Conservation (phyloP, 2,113 vertebrate species). For the Dicaeum eximium region DNA sequence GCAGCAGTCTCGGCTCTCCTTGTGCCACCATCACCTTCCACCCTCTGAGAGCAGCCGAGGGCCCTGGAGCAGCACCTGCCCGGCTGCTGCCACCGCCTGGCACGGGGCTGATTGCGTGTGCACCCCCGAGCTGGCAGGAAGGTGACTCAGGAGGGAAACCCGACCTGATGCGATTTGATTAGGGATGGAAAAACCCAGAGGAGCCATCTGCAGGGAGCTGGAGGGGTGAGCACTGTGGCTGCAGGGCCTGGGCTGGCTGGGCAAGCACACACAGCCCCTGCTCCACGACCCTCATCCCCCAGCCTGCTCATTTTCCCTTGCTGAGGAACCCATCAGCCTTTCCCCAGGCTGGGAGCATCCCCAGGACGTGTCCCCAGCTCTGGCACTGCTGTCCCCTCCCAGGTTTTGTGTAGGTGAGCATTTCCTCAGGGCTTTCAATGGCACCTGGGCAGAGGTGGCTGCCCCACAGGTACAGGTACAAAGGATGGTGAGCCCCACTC, state of each 20-base stretch:
- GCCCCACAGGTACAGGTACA: neutral
- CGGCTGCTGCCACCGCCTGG: neutral
- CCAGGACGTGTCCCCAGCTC: neutral
- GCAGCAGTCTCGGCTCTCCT: neutral
- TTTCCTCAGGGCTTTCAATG: rapidly evolving
- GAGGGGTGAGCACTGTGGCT: neutral
- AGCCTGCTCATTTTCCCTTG: rapidly evolving
- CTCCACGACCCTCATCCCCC: rapidly evolving
- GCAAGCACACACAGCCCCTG: neutral
- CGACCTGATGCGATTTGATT: neutral
- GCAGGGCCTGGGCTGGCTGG: neutral
- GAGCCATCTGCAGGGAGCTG: neutral
- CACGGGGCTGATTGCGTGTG: neutral
- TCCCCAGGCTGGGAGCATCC: neutral
- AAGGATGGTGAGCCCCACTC: neutral
- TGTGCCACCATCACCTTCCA: neutral
- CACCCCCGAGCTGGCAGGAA: neutral
- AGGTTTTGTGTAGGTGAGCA: rapidly evolving
- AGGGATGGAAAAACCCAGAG: neutral
- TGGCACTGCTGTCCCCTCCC: rapidly evolving
- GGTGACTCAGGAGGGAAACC: neutral
- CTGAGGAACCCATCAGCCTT: rapidly evolving
- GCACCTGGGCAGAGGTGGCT: neutral
- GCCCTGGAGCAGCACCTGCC: neutral
- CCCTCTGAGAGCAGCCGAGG: rapidly evolving